Evolutionary conservation across 2,888 invertebrate species (phyloP).

Genomic region (Synanthedon andrenaeformis): DNA sequence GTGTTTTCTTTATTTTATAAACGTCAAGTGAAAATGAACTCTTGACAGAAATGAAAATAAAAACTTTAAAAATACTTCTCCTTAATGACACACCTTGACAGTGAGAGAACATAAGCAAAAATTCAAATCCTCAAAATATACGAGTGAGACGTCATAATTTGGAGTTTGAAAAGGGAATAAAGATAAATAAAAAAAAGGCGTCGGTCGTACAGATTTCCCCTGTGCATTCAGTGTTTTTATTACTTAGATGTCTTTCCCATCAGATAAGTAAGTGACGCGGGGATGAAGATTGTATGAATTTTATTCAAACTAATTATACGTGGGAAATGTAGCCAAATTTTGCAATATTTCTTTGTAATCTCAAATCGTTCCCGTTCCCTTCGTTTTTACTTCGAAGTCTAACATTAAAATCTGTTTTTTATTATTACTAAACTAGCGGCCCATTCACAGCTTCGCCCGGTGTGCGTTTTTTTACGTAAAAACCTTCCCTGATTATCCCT

Average conservation of each 20-base stretch:
- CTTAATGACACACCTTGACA: background rate
- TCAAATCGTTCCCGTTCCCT: too few species aligned
- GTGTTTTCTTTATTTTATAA: too few species aligned
- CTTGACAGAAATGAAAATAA: background rate
- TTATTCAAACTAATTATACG: background rate
- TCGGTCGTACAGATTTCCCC: constrained; percentile 45
- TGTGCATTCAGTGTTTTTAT: constrained; percentile 42
- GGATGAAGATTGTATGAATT: constrained; percentile 14
- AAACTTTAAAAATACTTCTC: background rate
- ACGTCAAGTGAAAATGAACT: background rate
- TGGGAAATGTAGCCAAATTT: background rate
- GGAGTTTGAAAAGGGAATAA: constrained; percentile 30
- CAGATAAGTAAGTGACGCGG: constrained; percentile 31
- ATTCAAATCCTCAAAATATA: background rate
- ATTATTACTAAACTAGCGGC: too few species aligned
- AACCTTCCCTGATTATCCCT: too few species aligned
- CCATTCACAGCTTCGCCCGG: too few species aligned
- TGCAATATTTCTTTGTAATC: background rate
- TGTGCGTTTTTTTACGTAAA: too few species aligned
- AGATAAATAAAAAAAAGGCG: constrained; percentile 25
- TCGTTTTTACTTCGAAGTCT: too few species aligned
- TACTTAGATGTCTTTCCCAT: constrained; percentile 31
- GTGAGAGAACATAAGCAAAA: background rate
- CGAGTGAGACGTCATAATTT: constrained; percentile 23
- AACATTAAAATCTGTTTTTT: too few species aligned